phyloP scores from a whole-genome alignment of 2,888 invertebrate species.

The Eupelmus urozonus region DNA sequence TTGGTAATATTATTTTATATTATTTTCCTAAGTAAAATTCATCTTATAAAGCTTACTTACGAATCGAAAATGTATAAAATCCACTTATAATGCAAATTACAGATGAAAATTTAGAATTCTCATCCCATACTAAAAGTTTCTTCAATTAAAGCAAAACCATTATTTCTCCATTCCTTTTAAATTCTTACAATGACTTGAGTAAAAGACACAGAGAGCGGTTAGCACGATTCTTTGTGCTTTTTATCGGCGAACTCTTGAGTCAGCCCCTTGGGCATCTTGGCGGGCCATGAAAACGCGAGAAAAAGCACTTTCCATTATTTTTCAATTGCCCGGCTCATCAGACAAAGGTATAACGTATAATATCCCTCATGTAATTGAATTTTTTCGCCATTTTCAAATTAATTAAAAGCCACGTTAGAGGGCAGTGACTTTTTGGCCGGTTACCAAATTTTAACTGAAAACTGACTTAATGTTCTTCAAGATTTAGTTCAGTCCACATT shows the following conservation, averaged over 20 bases:
- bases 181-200: neutral
- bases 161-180: slow-evolving; percentile 23
- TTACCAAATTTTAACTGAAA: too few species aligned
- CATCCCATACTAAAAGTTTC: too few species aligned
- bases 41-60: too few species aligned
- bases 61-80: too few species aligned
- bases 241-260: slow-evolving; percentile 56
- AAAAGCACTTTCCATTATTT: slow-evolving; percentile 74
- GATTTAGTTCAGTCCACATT: too few species aligned
- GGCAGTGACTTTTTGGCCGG: slow-evolving; percentile 18
- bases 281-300: slow-evolving; percentile 59
- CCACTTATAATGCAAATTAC: too few species aligned
- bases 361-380: slow-evolving; percentile 72
- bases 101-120: too few species aligned
- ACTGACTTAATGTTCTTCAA: too few species aligned
- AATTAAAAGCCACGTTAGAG: slow-evolving; percentile 41
- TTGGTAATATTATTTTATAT: too few species aligned
- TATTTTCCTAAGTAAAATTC: too few species aligned
- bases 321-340: slow-evolving; percentile 74
- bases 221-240: slow-evolving; percentile 55
- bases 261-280: slow-evolving; percentile 61
- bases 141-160: slow-evolving; percentile 20
- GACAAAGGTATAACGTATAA: slow-evolving; percentile 70
- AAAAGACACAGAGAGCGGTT: slow-evolving; percentile 32
- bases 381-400: slow-evolving; percentile 42